Conservation (phyloP, 2,113 vertebrate species). For the Setophaga kirtlandii region DNA sequence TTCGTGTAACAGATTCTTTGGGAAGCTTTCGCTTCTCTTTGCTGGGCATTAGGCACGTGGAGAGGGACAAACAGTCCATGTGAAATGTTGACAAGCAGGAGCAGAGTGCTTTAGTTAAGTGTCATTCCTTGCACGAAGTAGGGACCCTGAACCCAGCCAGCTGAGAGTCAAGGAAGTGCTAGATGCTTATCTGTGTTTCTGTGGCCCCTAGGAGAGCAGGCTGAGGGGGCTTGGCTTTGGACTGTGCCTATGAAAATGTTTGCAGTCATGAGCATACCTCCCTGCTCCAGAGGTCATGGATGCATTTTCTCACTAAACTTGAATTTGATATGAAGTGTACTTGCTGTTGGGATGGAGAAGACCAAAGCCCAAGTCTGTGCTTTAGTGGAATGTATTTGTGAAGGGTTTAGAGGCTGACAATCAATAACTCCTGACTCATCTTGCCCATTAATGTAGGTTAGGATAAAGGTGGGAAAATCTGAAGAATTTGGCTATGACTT, state of each 20-base stretch:
- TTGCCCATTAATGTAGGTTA: neutral
- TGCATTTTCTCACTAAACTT: neutral
- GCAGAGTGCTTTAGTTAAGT: neutral
- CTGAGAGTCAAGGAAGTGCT: neutral
- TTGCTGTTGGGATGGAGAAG: neutral
- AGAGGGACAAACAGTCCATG: neutral
- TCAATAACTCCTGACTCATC: neutral
- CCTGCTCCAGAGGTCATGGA: neutral
- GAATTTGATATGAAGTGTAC: neutral
- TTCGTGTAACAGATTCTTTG: accelerated
- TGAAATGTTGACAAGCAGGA: neutral
- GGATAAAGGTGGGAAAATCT: neutral
- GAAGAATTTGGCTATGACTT: neutral
- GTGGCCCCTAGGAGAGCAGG: neutral
- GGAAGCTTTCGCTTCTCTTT: neutral
- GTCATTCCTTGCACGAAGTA: neutral
- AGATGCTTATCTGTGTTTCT: neutral
- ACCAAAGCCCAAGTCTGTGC: neutral
- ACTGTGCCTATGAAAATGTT: neutral
- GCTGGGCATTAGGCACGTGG: neutral
- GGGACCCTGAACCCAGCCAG: neutral
- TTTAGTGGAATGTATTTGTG: neutral
- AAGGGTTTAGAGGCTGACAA: neutral
- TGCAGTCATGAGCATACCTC: neutral
- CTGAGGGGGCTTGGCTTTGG: neutral